phyloP scores from a whole-genome alignment of 2,113 vertebrate species.

The Ctenomys sociabilis region DNA sequence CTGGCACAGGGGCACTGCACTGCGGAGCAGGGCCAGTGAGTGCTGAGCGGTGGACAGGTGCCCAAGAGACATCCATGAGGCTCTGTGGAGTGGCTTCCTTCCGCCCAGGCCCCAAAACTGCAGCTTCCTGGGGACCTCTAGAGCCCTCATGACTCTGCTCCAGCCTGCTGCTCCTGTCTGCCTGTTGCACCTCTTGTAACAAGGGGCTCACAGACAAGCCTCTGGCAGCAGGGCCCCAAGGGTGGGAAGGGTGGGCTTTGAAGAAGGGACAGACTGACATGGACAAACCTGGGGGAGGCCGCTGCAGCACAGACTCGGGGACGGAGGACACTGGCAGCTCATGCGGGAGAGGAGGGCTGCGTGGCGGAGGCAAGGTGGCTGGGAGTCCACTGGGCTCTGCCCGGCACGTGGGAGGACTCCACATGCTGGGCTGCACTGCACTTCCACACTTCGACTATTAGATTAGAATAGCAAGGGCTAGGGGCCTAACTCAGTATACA shows the following conservation, averaged over 20 bases:
- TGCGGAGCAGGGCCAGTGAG: neutral
- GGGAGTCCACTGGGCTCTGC: neutral
- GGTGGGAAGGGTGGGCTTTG: neutral
- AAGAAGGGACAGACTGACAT: neutral
- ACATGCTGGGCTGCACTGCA: neutral
- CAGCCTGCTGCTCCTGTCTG: neutral
- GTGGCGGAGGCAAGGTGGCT: neutral
- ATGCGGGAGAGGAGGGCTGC: neutral
- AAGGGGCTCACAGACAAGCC: neutral
- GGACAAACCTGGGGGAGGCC: neutral
- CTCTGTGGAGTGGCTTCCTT: neutral
- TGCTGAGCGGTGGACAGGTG: neutral
- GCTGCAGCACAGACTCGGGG: neutral
- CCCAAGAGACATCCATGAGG: neutral
- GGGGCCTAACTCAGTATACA: neutral
- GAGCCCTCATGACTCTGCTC: neutral
- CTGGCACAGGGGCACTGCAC: rapidly evolving
- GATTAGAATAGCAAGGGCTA: neutral
- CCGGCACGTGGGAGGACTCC: neutral
- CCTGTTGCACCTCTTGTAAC: too few relatives aligned
- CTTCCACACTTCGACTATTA: neutral
- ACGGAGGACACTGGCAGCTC: rapidly evolving
- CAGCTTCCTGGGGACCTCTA: neutral
- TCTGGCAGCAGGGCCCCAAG: neutral
- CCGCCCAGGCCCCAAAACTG: neutral